Conservation (phyloP, 2,888 invertebrate species). For the Prionchulus punctatus region DNA sequence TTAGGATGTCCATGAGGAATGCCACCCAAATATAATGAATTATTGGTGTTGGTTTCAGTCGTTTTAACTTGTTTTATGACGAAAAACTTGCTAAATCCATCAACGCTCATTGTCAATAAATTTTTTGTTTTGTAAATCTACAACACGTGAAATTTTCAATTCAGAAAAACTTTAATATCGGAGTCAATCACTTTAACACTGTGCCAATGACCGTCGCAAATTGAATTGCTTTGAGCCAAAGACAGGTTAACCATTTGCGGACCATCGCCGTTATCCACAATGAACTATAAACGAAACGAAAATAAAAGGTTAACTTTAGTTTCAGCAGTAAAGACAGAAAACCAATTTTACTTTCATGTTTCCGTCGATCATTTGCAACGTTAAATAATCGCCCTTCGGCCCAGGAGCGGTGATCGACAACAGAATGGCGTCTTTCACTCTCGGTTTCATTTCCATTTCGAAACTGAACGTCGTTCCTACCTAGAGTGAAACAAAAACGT, state of each 20-base stretch:
- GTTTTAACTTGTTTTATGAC: conserved; percentile 48
- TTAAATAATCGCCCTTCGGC: conserved; percentile 49
- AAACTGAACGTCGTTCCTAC: conserved; percentile 21
- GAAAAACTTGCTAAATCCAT: conserved; percentile 56
- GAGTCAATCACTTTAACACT: conserved; percentile 42
- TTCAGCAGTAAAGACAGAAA: conserved; percentile 2
- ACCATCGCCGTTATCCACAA: conserved; percentile 48
- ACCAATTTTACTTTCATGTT: conserved; percentile 43
- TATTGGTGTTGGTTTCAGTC: conserved; percentile 57
- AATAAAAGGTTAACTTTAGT: background rate
- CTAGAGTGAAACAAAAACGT: conserved; percentile 9
- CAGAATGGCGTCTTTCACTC: conserved; percentile 23
- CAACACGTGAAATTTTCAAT: conserved; percentile 12
- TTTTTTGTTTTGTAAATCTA: conserved; percentile 70
- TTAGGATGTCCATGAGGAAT: conserved; percentile 44
- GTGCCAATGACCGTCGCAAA: conserved; percentile 94
- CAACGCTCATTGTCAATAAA: conserved; percentile 68
- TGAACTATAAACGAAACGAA: conserved; percentile 31
- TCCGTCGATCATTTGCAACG: conserved; percentile 71
- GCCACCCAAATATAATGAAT: conserved; percentile 77
- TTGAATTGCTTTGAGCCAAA: conserved; percentile 18
- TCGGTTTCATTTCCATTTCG: conserved; percentile 26
- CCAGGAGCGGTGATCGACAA: conserved; percentile 22
- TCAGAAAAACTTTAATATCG: too few relatives aligned
- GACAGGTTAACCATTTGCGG: conserved; percentile 33